These are phyloP conservation scores for Nerophis ophidion DNA, from an alignment of 2,113 vertebrate genomes.

Conservation along the genomic window DNA sequence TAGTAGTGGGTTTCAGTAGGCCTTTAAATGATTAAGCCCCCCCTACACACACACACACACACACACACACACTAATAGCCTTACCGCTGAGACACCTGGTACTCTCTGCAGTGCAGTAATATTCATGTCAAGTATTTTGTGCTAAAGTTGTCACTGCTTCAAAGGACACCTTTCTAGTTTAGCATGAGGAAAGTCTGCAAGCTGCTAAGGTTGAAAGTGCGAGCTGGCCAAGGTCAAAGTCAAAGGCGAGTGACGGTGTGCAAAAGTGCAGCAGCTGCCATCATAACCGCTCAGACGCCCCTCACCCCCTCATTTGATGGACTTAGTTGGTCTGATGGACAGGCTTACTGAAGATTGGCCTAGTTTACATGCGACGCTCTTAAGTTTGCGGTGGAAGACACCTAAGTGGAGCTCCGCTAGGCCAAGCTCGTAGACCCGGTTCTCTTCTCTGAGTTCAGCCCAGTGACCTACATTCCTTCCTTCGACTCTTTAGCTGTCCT, in stretches of 20 bases:
- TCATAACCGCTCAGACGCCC: not conserved
- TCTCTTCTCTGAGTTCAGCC: slow-evolving; percentile 4
- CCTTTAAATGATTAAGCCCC: too few species aligned
- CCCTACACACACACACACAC: too few species aligned
- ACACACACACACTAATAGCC: too few species aligned
- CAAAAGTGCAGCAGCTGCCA: slow-evolving; percentile 31
- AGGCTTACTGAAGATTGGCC: slow-evolving; percentile 47
- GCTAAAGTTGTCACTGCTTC: too few species aligned
- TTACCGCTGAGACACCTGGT: too few species aligned
- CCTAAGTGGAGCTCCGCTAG: not conserved
- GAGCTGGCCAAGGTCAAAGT: slow-evolving; percentile 7
- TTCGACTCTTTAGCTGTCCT: not conserved
- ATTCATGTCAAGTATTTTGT: too few species aligned
- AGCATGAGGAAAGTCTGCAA: too few species aligned
- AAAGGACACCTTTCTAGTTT: too few species aligned
- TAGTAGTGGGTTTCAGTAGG: too few species aligned
- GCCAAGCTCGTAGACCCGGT: not conserved
- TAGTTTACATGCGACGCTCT: slow-evolving; percentile 32
- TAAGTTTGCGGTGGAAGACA: slow-evolving; percentile 8
- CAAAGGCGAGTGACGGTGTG: slow-evolving; percentile 19
- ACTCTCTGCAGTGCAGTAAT: too few species aligned
- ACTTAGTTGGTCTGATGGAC: slow-evolving; percentile 37
- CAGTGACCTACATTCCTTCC: slow-evolving; percentile 41
- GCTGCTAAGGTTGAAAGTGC: too few species aligned
- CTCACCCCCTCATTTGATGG: slow-evolving; percentile 16